phyloP scores from a whole-genome alignment of 2,113 vertebrate genomes.

The Pitta sordida region DNA sequence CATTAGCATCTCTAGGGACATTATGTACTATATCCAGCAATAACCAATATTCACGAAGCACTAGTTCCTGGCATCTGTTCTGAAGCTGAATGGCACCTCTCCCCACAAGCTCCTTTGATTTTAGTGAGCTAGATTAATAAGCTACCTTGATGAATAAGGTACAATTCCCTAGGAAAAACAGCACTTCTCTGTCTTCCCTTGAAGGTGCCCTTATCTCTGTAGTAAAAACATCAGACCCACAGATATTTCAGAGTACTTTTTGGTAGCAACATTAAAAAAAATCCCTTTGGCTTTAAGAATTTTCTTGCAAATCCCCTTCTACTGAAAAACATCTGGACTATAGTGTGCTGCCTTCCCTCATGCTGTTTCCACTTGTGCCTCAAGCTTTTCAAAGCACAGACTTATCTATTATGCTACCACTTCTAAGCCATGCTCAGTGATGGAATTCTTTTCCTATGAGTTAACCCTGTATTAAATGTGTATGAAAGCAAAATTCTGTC shows the following conservation, averaged over 20 bases:
- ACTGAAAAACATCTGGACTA: background rate
- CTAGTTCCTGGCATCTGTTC: background rate
- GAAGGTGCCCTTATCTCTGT: background rate
- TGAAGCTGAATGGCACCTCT: background rate
- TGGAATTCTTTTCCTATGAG: background rate
- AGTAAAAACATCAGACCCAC: background rate
- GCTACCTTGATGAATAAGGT: slow-evolving; percentile 2
- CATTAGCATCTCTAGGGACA: background rate
- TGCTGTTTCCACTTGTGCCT: slow-evolving; percentile 12
- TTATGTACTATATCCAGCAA: background rate
- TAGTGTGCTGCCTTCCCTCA: background rate
- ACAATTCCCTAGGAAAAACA: background rate
- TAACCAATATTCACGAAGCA: background rate
- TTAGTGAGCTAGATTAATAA: background rate
- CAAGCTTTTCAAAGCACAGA: slow-evolving; percentile 3
- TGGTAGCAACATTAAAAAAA: background rate
- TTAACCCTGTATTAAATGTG: background rate
- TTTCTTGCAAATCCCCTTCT: background rate
- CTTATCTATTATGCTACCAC: slow-evolving; percentile 3
- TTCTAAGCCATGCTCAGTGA: background rate
- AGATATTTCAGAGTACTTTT: background rate
- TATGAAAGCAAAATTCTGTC: background rate
- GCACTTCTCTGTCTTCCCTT: background rate
- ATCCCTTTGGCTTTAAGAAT: background rate
- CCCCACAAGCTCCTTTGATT: background rate